Evolutionary conservation across 1,140 invertebrate species (phyloP), one percentile per base, ranked within the genome.

Genomic region (Mamestra configurata): DNA sequence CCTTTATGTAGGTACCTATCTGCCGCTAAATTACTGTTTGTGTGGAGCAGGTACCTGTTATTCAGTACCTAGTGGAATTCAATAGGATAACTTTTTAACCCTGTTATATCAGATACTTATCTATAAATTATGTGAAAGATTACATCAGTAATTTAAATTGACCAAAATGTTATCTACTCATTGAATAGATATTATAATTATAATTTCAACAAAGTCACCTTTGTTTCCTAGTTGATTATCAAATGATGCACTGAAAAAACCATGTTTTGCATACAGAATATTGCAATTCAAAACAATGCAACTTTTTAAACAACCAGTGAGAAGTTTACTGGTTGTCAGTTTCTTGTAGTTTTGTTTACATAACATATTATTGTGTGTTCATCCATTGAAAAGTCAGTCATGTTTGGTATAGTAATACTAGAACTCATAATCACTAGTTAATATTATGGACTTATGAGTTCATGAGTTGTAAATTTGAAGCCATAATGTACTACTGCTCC

Each of bases 311-410:
- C 40, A 46, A 46, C 20, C 35, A 66, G 13, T 46, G 20, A 27
- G 13, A 49, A n/a, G 40, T 70, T 61, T 18, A 49, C 40, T 27
- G 66, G 66, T 22, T 70, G 43, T 15, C 15, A 66, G 20, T 22
- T 66, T 66, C 61, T 66, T 15, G 3, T 49, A 70, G 11, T 70
- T 13, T 70, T 70, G 66, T 70, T 70, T 70, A 70, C 40, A 46
- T 70, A 70, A 70, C 22, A 70, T 49, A 46, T 24, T 68, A 66
- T 43, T 43, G 37, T 43, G 22, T 20, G 22, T 70, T 7, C 61
- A 27, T 59, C 22, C 31, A 61, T 61, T 37, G 31, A 37, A 37
- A 61, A 27, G 40, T 22, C 27, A 61, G 57, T 61, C 5, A 68
- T 43, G 7, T 6, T 37, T 24, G 20, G n/a, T 35, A n/a, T 6